Conservation (phyloP, 2,113 vertebrate genomes). For the Sylvietta virens region DNA sequence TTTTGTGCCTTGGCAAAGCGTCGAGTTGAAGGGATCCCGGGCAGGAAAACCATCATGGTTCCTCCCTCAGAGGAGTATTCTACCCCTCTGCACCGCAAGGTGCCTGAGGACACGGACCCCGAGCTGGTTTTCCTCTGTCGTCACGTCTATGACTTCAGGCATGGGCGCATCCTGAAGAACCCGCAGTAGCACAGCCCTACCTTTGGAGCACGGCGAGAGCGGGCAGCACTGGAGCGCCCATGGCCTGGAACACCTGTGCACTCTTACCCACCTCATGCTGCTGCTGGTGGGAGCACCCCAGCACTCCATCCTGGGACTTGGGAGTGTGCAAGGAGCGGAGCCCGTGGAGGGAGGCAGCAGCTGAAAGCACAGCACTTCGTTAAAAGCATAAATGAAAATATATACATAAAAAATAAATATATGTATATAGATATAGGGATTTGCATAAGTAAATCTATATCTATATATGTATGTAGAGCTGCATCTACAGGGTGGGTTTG, state of each 20-base stretch:
- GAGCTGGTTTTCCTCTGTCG: conserved; percentile 97
- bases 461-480: conserved; percentile 70
- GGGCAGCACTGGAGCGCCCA: not conserved
- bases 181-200: conserved; percentile 81
- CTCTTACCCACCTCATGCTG: not conserved
- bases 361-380: conserved; percentile 83
- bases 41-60: conserved; percentile 85
- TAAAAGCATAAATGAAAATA: conserved; percentile 67
- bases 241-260: not conserved
- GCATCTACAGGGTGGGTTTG: conserved; percentile 46
- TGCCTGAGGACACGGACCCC: conserved; percentile 91
- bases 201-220: not conserved
- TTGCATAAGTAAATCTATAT: conserved; percentile 65
- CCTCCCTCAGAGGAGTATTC: conserved; percentile 86
- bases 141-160: conserved; percentile 97
- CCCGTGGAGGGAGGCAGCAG: conserved; percentile 37
- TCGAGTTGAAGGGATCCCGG: conserved; percentile 85
- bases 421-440: conserved; percentile 70
- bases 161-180: conserved; percentile 97
- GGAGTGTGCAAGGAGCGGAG: not conserved
- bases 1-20: conserved; percentile 99
- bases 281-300: not conserved
- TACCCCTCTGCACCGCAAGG: conserved; percentile 90
- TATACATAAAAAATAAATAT: conserved; percentile 58
- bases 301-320: not conserved